Evolutionary conservation across 2,888 invertebrate species (phyloP).

Genomic region (Trissoscelio sp.): DNA sequence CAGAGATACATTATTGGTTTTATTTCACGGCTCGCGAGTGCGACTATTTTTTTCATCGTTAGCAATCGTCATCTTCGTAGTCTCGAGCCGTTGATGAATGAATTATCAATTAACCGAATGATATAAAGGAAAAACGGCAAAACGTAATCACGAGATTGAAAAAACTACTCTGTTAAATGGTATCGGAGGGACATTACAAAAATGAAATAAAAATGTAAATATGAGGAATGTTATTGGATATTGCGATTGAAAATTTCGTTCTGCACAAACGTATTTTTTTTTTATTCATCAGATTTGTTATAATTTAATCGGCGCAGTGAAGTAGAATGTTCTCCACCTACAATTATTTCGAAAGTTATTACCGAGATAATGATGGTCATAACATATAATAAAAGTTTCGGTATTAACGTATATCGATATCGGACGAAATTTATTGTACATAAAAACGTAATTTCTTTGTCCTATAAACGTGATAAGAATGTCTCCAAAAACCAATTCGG

Average conservation of each 20-base stretch:
- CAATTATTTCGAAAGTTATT: conserved; percentile 47
- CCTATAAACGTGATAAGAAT: conserved; percentile 65
- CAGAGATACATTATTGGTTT: conserved; percentile 10
- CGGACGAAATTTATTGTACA: conserved; percentile 55
- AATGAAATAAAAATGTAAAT: neutral
- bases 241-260: too few relatives aligned
- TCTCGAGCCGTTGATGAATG: conserved; percentile 4
- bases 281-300: too few relatives aligned
- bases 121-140: conserved; percentile 1
- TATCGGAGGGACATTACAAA: neutral
- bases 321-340: conserved; percentile 29
- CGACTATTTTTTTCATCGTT: conserved; percentile 2
- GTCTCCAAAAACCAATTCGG: conserved; percentile 62
- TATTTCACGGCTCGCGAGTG: neutral
- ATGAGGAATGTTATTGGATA: neutral
- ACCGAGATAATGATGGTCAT: conserved; percentile 36
- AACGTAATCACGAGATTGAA: conserved; percentile 5
- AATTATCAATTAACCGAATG: conserved; percentile 23
- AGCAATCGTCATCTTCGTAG: neutral
- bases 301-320: conserved; percentile 5
- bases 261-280: too few relatives aligned
- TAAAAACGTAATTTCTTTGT: conserved; percentile 65
- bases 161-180: conserved; percentile 5
- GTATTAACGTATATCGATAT: conserved; percentile 54
- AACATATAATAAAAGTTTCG: conserved; percentile 57